These are phyloP conservation scores for Lycodopsis pacificus DNA, from an alignment of 2,797 vertebrate genomes.

Conservation along the genomic window DNA sequence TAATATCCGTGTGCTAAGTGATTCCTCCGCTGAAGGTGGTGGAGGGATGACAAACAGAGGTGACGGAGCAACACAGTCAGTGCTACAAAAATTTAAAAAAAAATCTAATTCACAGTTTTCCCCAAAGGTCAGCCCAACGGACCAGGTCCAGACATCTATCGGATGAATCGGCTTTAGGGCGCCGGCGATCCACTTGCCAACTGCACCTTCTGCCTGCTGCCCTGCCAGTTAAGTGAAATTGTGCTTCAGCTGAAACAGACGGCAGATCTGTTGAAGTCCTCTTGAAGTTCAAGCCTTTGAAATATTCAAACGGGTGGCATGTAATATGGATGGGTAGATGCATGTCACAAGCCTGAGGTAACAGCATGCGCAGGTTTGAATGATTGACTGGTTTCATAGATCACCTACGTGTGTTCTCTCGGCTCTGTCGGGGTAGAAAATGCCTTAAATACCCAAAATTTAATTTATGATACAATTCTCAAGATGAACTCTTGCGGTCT, in stretches of 20 bases:
- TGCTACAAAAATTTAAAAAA: slow-evolving; percentile 35
- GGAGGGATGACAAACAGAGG: slow-evolving; percentile 61
- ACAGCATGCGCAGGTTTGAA: background rate
- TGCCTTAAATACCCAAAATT: background rate
- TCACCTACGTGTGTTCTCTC: slow-evolving; percentile 10
- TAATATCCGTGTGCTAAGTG: slow-evolving; percentile 61
- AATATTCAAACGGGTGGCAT: slow-evolving; percentile 27
- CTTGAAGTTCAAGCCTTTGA: slow-evolving; percentile 25
- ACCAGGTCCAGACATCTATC: slow-evolving; percentile 75
- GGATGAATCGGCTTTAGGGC: slow-evolving; percentile 77
- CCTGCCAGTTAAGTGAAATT: slow-evolving; percentile 58
- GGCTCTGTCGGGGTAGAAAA: background rate
- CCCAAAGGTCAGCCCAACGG: slow-evolving; percentile 69
- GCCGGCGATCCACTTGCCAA: slow-evolving; percentile 72
- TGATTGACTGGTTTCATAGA: slow-evolving; percentile 25
- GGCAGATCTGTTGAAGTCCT: slow-evolving; percentile 24
- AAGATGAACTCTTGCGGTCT: background rate
- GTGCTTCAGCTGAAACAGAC: slow-evolving; percentile 49
- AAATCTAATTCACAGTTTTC: slow-evolving; percentile 79
- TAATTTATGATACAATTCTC: background rate
- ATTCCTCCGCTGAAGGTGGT: slow-evolving; percentile 45
- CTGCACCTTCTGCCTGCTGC: slow-evolving; percentile 58
- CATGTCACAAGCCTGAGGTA: background rate
- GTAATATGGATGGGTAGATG: slow-evolving; percentile 13
- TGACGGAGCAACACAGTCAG: slow-evolving; percentile 61